A percentile compares a stretch with the other conserved stretches of the same genome.
Conservation (phyloP, 2,888 invertebrate species). For the Artemia sp. region DNA sequence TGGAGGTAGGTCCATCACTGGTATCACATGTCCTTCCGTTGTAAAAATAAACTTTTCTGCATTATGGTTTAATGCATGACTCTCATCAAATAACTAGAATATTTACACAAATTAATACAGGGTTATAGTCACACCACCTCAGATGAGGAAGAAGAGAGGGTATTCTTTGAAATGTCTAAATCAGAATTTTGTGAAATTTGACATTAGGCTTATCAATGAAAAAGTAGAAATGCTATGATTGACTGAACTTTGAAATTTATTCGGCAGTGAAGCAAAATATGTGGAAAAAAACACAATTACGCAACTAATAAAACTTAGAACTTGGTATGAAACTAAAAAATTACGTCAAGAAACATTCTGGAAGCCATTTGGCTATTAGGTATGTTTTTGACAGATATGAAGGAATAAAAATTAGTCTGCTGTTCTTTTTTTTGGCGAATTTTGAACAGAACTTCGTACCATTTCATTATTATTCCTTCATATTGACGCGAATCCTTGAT, state of each 20-base stretch:
- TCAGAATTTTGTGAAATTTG: not conserved
- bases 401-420: too few species aligned
- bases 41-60: slow-evolving; percentile 39
- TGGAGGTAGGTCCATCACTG: slow-evolving; percentile 30
- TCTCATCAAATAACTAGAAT: slow-evolving; percentile 42
- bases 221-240: slow-evolving; percentile 15
- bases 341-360: not conserved
- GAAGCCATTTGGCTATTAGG: too few species aligned
- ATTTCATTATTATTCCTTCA: too few species aligned
- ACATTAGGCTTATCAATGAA: slow-evolving; percentile 5
- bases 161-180: not conserved
- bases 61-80: slow-evolving; percentile 41
- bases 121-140: not conserved
- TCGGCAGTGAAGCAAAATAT: not conserved
- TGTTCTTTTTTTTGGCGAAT: too few species aligned
- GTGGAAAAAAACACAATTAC: not conserved
- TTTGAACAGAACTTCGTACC: too few species aligned
- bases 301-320: too few species aligned
- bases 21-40: slow-evolving; percentile 44
- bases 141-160: not conserved
- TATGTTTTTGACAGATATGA: too few species aligned
- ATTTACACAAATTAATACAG: slow-evolving; percentile 20
- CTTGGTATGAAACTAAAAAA: not conserved
- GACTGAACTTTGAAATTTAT: not conserved
- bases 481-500: too few species aligned